phyloP scores from a whole-genome alignment of 2,113 vertebrate species.

The Oceanites oceanicus region DNA sequence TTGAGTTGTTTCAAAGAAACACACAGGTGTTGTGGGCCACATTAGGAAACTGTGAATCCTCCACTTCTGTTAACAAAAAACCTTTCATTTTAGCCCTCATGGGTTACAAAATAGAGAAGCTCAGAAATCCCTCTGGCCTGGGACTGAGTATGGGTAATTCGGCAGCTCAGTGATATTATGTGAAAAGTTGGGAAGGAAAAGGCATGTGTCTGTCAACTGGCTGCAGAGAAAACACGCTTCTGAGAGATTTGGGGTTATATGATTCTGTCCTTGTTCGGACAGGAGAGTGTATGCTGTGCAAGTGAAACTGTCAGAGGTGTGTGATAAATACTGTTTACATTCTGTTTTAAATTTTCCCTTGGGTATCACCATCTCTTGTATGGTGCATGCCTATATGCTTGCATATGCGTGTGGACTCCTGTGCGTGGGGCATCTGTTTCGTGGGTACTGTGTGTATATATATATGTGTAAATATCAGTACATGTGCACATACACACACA shows the following conservation, averaged over 20 bases:
- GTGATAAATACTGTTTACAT: background rate
- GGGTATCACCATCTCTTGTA: background rate
- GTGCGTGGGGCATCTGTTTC: slow-evolving; percentile 35
- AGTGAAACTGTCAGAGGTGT: background rate
- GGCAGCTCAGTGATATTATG: fast-evolving
- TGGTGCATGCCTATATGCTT: background rate
- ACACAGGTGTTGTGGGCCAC: background rate
- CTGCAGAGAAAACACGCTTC: background rate
- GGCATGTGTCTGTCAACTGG: background rate
- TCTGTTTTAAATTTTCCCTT: background rate
- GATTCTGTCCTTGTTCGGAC: background rate
- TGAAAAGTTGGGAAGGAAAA: background rate
- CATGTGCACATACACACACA: slow-evolving; percentile 44
- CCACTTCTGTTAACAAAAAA: background rate
- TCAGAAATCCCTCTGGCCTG: background rate
- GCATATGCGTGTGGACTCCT: slow-evolving; percentile 9
- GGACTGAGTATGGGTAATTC: background rate
- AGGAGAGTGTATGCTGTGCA: background rate
- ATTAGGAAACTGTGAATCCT: background rate
- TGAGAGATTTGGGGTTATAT: background rate
- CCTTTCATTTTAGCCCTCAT: background rate
- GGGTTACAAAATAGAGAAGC: background rate
- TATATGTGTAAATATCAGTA: slow-evolving; percentile 35
- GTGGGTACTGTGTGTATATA: slow-evolving; percentile 47
- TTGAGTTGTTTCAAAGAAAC: background rate